These are phyloP conservation scores for Tethya wilhelma DNA, from an alignment of 37 sponge, comb jelly and placozoan genomes.

Conservation along the genomic window DNA sequence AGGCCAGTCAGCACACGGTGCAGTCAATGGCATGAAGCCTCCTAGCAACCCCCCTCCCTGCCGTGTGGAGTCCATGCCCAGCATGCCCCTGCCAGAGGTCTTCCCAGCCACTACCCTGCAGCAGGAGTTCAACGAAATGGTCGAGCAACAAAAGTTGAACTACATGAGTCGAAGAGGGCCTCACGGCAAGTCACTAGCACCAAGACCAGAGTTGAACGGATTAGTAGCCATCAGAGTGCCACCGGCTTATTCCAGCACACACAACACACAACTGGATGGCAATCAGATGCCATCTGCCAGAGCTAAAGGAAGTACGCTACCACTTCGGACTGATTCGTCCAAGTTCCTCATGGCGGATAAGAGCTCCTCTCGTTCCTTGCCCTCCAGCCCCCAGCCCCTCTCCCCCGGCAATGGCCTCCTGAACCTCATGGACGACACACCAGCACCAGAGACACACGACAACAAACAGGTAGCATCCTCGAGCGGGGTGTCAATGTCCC, in stretches of 20 bases:
- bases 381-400: slow-evolving; percentile 41
- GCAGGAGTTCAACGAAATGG: slow-evolving; percentile 50
- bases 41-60: neutral
- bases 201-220: slow-evolving; percentile 47
- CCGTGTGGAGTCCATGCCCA: neutral
- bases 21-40: neutral
- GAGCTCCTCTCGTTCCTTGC: slow-evolving; percentile 42
- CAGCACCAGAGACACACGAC: too few relatives aligned
- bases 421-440: slow-evolving; percentile 60
- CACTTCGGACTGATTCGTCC: neutral
- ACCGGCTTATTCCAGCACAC: neutral
- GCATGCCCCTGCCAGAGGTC: slow-evolving; percentile 16
- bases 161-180: slow-evolving; percentile 48
- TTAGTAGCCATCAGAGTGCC: slow-evolving; percentile 47
- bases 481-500: too few relatives aligned
- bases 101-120: slow-evolving; percentile 37
- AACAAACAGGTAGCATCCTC: neutral
- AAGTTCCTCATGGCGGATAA: neutral
- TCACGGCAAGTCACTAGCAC: slow-evolving; percentile 33
- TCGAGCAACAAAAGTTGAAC: slow-evolving; percentile 53
- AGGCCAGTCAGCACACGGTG: neutral
- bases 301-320: slow-evolving; percentile 19
- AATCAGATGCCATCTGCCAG: neutral
- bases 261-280: neutral
- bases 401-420: slow-evolving; percentile 33